Evolutionary conservation across 2,797 vertebrate species (phyloP), one percentile per base, ranked within the genome.

Genomic region (Geotrypetes seraphini): DNA sequence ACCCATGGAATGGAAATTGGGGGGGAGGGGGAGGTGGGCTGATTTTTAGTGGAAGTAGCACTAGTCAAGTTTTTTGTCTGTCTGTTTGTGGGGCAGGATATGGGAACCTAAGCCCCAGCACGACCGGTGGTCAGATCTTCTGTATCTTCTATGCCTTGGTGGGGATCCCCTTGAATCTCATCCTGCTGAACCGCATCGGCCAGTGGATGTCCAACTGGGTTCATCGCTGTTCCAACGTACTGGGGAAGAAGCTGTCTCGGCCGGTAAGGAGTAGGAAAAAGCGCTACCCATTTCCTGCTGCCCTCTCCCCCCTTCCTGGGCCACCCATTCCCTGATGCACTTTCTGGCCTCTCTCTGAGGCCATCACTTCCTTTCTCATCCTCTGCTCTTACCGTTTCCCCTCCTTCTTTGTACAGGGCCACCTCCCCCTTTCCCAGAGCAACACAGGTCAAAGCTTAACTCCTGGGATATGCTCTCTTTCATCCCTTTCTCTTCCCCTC

Each of bases 141-240:
- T 96, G 92, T 24, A 81, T 92, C 25, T 59, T 94, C 60, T 97
- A 92, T 23, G 89, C 90, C 0, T 59, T 97, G 2, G 73, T 96
- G 52, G 91, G 94, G 5, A 96, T 95, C 47, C 93, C 92, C 0
- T 73, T 97, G 31, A 93, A 96, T 48, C 42, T 98, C 24, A 61
- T 93, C 19, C 75, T 95, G 38, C 75, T 96, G 37, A 92, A 89
- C 6, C 72, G 81, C 42, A 85, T 95, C 29, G 89, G 92, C 14
- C 84, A 87, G 39, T 82, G 88, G 62, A 92, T 95, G 86, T 71
- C 90, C 2, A 66, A 23, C 6, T 67, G 85, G 2, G 86, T 85
- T 39, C 81, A 86, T 39, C 66, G 18, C 10, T 72, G 83, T 4
- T 78, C 80, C 4, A 49, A 10, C 32, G 62, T 28, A 33, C 47